Percentiles rank a stretch among this genome's conserved stretches.
Evolutionary conservation across 2,797 vertebrate genomes (phyloP).

Genomic region (Lindbergichthys nudifrons): DNA sequence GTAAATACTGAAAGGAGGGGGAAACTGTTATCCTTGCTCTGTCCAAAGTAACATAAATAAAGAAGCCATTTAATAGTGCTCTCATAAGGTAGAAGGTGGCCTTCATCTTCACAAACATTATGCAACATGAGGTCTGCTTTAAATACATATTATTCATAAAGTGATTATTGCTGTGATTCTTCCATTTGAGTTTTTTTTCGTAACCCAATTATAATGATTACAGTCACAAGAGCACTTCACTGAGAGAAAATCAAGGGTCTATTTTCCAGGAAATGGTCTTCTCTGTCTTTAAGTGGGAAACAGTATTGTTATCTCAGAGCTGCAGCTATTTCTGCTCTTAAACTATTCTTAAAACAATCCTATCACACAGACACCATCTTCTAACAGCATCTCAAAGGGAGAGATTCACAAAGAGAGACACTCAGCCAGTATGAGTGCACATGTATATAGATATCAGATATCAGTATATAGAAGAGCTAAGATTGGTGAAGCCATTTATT

Average conservation of each 20-base stretch:
- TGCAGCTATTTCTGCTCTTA: neutral
- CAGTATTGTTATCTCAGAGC: neutral
- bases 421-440: slow-evolving; percentile 21
- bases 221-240: slow-evolving; percentile 32
- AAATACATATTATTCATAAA: slow-evolving; percentile 39
- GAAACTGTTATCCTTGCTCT: neutral
- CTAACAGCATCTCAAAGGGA: neutral
- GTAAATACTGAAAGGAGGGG: neutral
- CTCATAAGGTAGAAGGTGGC: neutral
- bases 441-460: slow-evolving; percentile 13
- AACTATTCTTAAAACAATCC: slow-evolving; percentile 23
- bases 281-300: slow-evolving; percentile 3
- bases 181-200: slow-evolving; percentile 22
- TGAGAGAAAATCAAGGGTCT: slow-evolving; percentile 15
- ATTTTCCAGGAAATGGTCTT: slow-evolving; percentile 17
- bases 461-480: neutral
- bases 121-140: slow-evolving; percentile 9
- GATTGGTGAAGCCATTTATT: slow-evolving; percentile 1
- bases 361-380: slow-evolving; percentile 12
- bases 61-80: too few relatives aligned
- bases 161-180: slow-evolving; percentile 2
- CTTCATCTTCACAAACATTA: neutral
- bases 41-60: neutral
- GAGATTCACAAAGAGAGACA: slow-evolving; percentile 8
- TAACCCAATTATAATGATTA: slow-evolving; percentile 32